Percentiles rank a stretch among this genome's conserved stretches.
Evolutionary conservation across 2,888 invertebrate species (phyloP).

Genomic region (Platerodrilus igneus): DNA sequence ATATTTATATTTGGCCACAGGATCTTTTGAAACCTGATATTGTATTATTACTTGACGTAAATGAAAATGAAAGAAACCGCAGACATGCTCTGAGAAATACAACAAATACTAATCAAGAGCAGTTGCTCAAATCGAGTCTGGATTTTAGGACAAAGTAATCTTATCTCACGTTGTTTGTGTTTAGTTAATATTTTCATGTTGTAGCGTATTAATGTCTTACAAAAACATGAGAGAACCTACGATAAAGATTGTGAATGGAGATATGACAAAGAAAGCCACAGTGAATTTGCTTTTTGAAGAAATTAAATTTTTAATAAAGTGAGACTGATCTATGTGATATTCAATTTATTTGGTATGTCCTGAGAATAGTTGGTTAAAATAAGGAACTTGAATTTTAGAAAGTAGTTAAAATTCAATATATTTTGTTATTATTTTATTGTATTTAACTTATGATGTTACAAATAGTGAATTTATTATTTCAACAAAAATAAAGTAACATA

Average conservation of each 20-base stretch:
- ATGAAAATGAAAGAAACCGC: constrained; percentile 42
- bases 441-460: too few species aligned
- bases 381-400: too few species aligned
- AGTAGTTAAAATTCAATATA: too few species aligned
- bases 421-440: too few species aligned
- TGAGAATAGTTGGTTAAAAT: too few species aligned
- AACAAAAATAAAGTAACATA: too few species aligned
- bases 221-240: constrained; percentile 20
- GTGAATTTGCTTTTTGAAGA: constrained; percentile 8
- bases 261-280: constrained; percentile 9
- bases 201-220: constrained; percentile 23
- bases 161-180: background rate
- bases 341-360: too few species aligned
- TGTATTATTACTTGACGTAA: constrained; percentile 45
- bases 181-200: constrained; percentile 8
- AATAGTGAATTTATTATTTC: too few species aligned
- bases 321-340: too few species aligned
- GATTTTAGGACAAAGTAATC: constrained; percentile 42
- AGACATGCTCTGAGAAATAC: constrained; percentile 38
- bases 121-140: constrained; percentile 32
- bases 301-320: constrained; percentile 14
- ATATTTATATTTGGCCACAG: constrained; percentile 46
- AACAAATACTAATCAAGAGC: constrained; percentile 38
- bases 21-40: constrained; percentile 48
- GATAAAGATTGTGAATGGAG: constrained; percentile 18